Evolutionary conservation across 2,797 vertebrate species (phyloP).

Genomic region (Lithobates sylvaticus): DNA sequence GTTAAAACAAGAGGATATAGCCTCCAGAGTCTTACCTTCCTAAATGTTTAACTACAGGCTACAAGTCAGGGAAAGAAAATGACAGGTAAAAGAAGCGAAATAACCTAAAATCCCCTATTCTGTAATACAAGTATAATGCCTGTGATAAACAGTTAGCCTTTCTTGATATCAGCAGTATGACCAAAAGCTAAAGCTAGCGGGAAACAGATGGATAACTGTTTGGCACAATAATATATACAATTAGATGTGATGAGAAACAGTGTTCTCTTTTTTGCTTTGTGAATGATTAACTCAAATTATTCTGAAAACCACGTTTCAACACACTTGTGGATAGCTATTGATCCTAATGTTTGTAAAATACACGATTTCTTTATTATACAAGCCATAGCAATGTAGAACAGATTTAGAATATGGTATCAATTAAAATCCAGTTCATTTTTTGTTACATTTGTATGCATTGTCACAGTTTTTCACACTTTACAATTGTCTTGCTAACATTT

Average conservation of each 20-base stretch:
- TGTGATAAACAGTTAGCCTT: neutral
- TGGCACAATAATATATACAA: neutral
- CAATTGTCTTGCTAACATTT: neutral
- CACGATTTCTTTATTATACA: neutral
- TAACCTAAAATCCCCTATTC: neutral
- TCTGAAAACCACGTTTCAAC: neutral
- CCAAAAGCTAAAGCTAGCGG: neutral
- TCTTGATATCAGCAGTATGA: neutral
- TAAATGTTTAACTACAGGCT: neutral
- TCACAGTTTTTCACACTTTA: neutral
- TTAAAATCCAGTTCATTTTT: neutral
- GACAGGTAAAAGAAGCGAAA: neutral
- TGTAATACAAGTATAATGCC: neutral
- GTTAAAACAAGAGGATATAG: too few relatives aligned
- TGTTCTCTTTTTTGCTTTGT: neutral
- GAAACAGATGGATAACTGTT: neutral
- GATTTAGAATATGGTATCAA: neutral
- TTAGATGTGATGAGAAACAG: neutral
- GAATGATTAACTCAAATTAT: neutral
- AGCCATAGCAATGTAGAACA: neutral
- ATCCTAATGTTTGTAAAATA: neutral
- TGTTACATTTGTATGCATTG: neutral
- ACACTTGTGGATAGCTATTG: neutral
- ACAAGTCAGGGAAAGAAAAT: neutral
- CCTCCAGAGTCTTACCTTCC: too few relatives aligned